Conservation (phyloP, 2,113 vertebrate species). For the Lampris incognitus region DNA sequence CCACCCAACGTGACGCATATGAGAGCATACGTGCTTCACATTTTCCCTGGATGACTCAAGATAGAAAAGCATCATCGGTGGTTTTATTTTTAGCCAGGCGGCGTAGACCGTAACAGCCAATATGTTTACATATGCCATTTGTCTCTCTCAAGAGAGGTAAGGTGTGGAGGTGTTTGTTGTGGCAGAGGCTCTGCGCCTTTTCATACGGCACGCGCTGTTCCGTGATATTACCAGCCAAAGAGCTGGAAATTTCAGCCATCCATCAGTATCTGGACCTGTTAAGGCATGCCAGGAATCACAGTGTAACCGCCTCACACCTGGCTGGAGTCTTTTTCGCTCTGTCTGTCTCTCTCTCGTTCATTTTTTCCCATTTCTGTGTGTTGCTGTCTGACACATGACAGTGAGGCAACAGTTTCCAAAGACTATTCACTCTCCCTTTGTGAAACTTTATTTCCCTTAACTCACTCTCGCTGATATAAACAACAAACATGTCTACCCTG, state of each 20-base stretch:
- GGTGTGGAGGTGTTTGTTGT: neutral
- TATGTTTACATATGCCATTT: neutral
- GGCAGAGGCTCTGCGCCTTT: neutral
- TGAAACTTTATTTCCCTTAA: neutral
- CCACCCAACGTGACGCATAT: no score
- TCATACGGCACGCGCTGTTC: neutral
- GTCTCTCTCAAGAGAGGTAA: neutral
- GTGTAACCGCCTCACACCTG: constrained; percentile 5
- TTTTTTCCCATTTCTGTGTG: neutral
- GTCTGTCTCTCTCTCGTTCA: constrained; percentile 3
- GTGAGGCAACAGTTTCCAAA: neutral
- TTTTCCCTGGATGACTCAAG: constrained; percentile 16
- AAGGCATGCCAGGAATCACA: constrained; percentile 6
- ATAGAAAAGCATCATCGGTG: neutral
- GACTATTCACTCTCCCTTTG: neutral
- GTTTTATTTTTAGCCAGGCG: no score
- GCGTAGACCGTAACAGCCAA: neutral
- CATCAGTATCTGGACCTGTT: constrained; percentile 12
- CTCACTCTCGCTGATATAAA: neutral
- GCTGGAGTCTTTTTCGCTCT: constrained; percentile 19
- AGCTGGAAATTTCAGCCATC: constrained; percentile 3
- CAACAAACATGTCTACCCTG: constrained; percentile 6
- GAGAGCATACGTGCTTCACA: constrained; percentile 16
- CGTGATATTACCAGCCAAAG: neutral
- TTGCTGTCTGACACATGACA: constrained; percentile 10